A percentile compares a stretch with the other conserved stretches of the same genome.
Conservation (phyloP, 2,113 vertebrate genomes). For the Ciconia boyciana region DNA sequence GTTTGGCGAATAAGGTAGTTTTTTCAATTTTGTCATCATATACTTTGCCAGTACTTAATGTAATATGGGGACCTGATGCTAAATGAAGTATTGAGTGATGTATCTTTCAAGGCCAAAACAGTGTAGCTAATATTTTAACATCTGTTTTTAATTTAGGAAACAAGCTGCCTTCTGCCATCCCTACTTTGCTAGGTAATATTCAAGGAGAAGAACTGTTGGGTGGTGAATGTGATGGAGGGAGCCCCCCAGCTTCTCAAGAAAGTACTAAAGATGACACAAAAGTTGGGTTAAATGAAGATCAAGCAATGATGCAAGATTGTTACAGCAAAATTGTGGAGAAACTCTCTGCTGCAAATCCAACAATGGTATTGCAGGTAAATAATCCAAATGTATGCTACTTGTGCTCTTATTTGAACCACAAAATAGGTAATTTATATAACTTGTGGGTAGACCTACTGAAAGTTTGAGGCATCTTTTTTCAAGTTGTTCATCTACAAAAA, state of each 20-base stretch:
- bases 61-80: background rate
- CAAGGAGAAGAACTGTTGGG: conserved; percentile 86
- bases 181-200: conserved; percentile 92
- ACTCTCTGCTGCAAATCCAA: conserved; percentile 91
- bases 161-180: conserved; percentile 90
- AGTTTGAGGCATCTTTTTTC: background rate
- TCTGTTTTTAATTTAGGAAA: conserved; percentile 73
- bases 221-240: conserved; percentile 82
- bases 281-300: conserved; percentile 90
- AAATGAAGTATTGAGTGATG: background rate
- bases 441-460: background rate
- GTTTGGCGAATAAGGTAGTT: background rate
- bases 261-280: conserved; percentile 83
- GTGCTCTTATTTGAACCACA: background rate
- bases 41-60: background rate
- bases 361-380: conserved; percentile 96
- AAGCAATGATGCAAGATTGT: conserved; percentile 99
- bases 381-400: background rate
- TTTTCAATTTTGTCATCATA: background rate
- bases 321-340: conserved; percentile 99
- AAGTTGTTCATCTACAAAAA: background rate
- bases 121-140: background rate
- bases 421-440: rapidly evolving
- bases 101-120: background rate
- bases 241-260: conserved; percentile 83